Base-by-base conservation (phyloP, 2,113 vertebrate species). In the Manacus vitellinus region DNA sequence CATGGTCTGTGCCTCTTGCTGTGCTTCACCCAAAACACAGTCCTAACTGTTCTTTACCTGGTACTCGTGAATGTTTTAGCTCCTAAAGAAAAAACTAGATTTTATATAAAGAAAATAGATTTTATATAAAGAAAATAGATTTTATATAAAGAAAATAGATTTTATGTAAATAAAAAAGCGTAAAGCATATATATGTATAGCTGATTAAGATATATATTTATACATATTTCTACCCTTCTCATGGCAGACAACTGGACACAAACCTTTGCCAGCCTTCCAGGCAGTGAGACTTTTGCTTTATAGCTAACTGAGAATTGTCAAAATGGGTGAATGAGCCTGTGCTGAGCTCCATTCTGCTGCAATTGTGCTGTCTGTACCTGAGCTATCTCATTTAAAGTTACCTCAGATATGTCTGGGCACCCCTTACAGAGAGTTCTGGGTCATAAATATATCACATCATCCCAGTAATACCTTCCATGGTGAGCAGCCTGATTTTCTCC, bases 201-300 rank as follows among this genome's bases (percentile, higher is more conserved):
- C 22, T 75, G 39, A 49, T 27, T 54, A 31, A 66, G 82, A 75
- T 10, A 52, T 4, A 41, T 49, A 77, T 41, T 77, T 61, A 13
- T 8, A 4, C 11, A 6, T 58, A 10, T 58, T 83, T 63, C 19
- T 44, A 33, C n/a, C 18, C 11, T 22, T 73, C 14, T 44, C 41
- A 24, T 35, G 30, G 47, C 44, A 76, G 10, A 20, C 2, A n/a
- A 31, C 0, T 0, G 35, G 35, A 33, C 67, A 37, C 58, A 67
- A 59, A 91, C 4, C 47, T 56, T 8, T 47, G 37, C 46, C 31
- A 70, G 46, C 20, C 9, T 59, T 63, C 33, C 17, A 59, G 25
- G 17, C 15, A 66, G 7, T 5, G 27, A 68, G n/a, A 66, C 4
- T 27, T 83, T 55, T 52, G 35, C 44, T 43, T 72, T 73, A n/a